Conservation (phyloP, 2,113 vertebrate genomes). For the Choloepus hoffmanni region DNA sequence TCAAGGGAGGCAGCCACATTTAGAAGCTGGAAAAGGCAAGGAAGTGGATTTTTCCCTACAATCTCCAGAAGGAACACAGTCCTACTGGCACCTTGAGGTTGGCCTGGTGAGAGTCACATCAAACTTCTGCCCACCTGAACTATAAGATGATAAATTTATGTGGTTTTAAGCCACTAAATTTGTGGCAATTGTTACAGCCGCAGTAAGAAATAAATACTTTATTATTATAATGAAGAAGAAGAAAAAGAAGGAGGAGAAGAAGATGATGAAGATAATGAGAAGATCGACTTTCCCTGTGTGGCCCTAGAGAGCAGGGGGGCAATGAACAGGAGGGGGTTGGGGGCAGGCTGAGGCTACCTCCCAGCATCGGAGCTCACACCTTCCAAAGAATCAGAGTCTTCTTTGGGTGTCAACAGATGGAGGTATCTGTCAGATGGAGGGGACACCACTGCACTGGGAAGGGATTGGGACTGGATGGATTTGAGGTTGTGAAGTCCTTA, state of each 20-base stretch:
- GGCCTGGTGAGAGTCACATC: neutral
- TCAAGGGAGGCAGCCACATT: too few relatives aligned
- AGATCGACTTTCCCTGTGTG: neutral
- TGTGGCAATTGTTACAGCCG: neutral
- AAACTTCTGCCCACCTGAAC: neutral
- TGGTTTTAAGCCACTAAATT: neutral
- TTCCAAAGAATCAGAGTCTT: neutral
- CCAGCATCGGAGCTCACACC: neutral
- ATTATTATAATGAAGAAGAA: neutral
- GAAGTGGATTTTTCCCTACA: neutral
- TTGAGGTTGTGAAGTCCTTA: neutral
- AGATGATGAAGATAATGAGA: neutral
- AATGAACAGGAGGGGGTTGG: accelerated
- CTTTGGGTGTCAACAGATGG: neutral
- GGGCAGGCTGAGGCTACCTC: neutral
- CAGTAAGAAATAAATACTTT: neutral
- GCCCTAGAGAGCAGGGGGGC: neutral
- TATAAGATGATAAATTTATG: neutral
- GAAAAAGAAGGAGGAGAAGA: too few relatives aligned
- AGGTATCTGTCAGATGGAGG: neutral
- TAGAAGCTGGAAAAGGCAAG: neutral
- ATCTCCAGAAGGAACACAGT: neutral
- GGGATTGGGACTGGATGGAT: neutral
- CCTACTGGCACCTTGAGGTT: neutral
- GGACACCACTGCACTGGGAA: neutral